A percentile compares a stretch with the other conserved stretches of the same genome.
Evolutionary conservation across 2,113 vertebrate genomes (phyloP).

Genomic region (Marmota monax): DNA sequence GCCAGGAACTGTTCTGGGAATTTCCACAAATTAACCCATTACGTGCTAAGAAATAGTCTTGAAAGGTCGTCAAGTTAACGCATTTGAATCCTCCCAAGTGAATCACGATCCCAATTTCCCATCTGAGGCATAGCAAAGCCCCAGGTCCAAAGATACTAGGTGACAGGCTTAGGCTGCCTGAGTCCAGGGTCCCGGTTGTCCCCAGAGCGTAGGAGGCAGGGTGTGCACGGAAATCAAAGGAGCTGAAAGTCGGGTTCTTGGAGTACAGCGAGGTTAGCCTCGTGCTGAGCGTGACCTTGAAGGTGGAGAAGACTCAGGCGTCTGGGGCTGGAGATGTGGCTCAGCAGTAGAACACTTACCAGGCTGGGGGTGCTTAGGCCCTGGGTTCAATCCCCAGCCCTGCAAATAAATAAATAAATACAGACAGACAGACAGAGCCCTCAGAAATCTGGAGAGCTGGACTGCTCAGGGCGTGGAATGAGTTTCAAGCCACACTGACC

Average conservation of each 20-base stretch:
- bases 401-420: neutral
- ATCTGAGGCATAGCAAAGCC: neutral
- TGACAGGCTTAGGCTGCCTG: neutral
- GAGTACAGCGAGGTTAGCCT: neutral
- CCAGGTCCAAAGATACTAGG: neutral
- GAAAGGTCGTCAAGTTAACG: neutral
- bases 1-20: neutral
- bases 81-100: neutral
- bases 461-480: neutral
- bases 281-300: neutral
- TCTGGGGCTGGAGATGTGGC: too few species aligned
- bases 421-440: neutral
- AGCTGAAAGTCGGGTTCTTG: neutral
- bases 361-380: rapidly evolving
- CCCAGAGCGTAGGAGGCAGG: rapidly evolving
- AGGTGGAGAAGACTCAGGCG: neutral
- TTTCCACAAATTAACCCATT: constrained; percentile 8
- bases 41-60: neutral
- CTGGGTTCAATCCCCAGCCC: neutral
- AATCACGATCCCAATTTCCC: neutral
- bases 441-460: neutral
- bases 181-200: neutral
- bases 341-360: neutral
- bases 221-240: neutral
- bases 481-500: neutral